Evolutionary conservation across 2,888 invertebrate genomes (phyloP), one percentile per base, ranked within the genome.

Genomic region (Meiosimyza decipiens): DNA sequence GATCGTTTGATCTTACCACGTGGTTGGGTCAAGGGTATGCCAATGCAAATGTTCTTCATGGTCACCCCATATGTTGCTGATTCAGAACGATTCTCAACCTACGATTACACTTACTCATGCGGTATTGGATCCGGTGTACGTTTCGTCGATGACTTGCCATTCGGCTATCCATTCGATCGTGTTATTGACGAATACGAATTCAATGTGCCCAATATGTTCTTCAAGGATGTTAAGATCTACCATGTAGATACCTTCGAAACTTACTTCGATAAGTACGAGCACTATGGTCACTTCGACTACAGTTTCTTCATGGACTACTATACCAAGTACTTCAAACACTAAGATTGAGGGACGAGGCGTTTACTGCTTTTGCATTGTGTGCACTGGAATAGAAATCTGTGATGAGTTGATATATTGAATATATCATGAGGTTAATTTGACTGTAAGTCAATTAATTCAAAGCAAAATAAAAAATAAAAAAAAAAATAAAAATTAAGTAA

Each of bases 91-190:
- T 76, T 86, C 72, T 85, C 85, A 67, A 86, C 87, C 71, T 88
- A 86, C 72, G 88, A 89, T 75, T 74, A 86, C 11, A 67, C 82
- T 6, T 88, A 88, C 82, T 87, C 88, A 62, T 89, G 89, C 75
- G 89, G 87, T 76, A 85, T 88, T 72, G 89, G 89, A 74, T 88
- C 88, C 82, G 89, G 88, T 82, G 80, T 88, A 87, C 79, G 85
- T 69, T 77, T 82, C 68, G 84, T 91, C 49, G 92, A 93, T 82
- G 88, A 88, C 76, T 89, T 89, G 83, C 89, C 92, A 55, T 88
- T 91, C 78, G 92, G 91, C 68, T 94, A 91, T 89, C 94, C 94
- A 77, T 90, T 94, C 81, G 93, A 94, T 82, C 91, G 92, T 78
- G 88, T 87, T 12, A 89, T 92, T 79, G 86, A 87, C 88, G 88